These are phyloP conservation scores for Phoxinus phoxinus DNA, from an alignment of 2,113 vertebrate genomes.

Conservation along the genomic window DNA sequence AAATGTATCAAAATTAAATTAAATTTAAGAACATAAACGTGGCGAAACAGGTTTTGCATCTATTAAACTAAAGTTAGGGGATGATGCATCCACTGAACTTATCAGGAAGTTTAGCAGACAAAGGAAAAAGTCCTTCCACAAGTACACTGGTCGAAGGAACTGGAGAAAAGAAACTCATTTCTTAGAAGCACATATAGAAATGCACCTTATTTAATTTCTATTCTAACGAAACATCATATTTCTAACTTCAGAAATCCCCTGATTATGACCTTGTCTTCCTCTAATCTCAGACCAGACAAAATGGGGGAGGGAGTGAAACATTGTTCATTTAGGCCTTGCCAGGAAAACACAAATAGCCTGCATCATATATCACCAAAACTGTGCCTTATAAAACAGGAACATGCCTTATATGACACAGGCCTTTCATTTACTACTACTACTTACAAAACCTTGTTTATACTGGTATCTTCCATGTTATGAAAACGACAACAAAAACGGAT, in stretches of 20 bases:
- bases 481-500: neutral
- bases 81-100: neutral
- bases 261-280: neutral
- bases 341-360: neutral
- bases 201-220: neutral
- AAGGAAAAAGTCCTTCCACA: neutral
- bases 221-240: neutral
- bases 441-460: neutral
- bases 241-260: neutral
- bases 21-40: neutral
- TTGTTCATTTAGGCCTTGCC: conserved; percentile 13
- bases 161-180: neutral
- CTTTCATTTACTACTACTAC: neutral
- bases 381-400: neutral
- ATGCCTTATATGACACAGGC: neutral
- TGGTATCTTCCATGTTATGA: neutral
- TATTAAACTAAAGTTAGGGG: no score
- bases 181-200: neutral
- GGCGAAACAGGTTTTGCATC: neutral
- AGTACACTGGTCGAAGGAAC: neutral
- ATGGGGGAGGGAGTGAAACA: conserved; percentile 27
- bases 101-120: neutral
- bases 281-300: neutral
- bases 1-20: neutral
- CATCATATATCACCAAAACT: neutral